A percentile compares a stretch with the other conserved stretches of the same genome.
Evolutionary conservation across 2,797 vertebrate species (phyloP).

Genomic region (Lemur catta): DNA sequence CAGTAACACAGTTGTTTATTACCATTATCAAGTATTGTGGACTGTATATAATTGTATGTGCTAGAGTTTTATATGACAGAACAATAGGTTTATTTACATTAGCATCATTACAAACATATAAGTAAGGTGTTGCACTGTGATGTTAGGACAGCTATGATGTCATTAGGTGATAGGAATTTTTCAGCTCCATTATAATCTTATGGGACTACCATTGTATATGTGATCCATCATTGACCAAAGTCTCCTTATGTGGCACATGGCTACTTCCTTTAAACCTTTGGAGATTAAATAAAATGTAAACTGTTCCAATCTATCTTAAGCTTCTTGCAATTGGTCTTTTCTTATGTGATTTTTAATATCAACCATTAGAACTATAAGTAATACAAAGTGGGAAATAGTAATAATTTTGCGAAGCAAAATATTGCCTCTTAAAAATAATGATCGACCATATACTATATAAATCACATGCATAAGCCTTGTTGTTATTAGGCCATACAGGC

Average conservation of each 20-base stretch:
- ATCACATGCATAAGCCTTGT: not conserved
- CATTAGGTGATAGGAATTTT: not conserved
- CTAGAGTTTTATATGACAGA: not conserved
- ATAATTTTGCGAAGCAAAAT: not conserved
- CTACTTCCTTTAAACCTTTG: not conserved
- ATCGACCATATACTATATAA: not conserved
- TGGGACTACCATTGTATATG: not conserved
- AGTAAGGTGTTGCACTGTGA: not conserved
- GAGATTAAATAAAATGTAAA: not conserved
- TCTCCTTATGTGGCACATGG: not conserved
- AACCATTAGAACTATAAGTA: not conserved
- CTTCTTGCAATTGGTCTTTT: not conserved
- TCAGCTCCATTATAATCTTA: not conserved
- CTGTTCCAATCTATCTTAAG: not conserved
- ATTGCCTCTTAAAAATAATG: slow-evolving; percentile 1
- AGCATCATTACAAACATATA: not conserved
- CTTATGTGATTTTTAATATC: not conserved
- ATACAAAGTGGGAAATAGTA: not conserved
- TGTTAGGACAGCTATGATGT: not conserved
- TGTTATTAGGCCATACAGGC: not conserved
- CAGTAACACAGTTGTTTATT: not conserved
- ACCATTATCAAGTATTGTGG: not conserved
- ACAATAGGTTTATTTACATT: not conserved
- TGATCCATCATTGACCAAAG: not conserved
- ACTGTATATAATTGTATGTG: not conserved